A percentile compares a stretch with the other conserved stretches of the same genome.
phyloP scores from a whole-genome alignment of 1,140 invertebrate species.

The Drosophila chauvacae region DNA sequence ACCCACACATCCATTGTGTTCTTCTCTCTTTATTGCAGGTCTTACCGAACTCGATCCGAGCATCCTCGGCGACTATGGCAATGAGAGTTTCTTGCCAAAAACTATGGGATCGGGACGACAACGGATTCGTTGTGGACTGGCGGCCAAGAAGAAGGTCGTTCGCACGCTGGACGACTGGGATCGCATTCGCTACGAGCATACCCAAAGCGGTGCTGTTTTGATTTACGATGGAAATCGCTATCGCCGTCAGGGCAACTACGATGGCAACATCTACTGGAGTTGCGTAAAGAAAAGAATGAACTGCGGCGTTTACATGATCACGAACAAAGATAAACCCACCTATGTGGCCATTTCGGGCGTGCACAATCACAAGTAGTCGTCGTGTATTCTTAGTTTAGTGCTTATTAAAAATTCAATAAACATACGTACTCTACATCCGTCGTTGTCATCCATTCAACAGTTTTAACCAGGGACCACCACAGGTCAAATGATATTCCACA shows the following conservation, averaged over 20 bases:
- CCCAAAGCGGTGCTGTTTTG: slow-evolving; percentile 31
- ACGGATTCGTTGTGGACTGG: slow-evolving; percentile 27
- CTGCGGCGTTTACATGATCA: slow-evolving; percentile 59
- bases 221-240: slow-evolving; percentile 54
- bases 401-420: slow-evolving; percentile 29
- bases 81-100: slow-evolving; percentile 65
- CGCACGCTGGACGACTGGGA: slow-evolving; percentile 74
- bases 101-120: slow-evolving; percentile 9
- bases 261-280: slow-evolving; percentile 50
- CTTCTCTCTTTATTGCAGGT: slow-evolving; percentile 41
- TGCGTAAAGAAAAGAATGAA: slow-evolving; percentile 30
- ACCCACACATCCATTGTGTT: background rate
- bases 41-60: slow-evolving; percentile 33
- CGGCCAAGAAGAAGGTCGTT: background rate
- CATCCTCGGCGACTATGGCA: slow-evolving; percentile 58
- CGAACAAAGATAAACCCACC: slow-evolving; percentile 58
- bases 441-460: slow-evolving; percentile 3
- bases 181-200: slow-evolving; percentile 58
- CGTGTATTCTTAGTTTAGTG: background rate
- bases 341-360: slow-evolving; percentile 69
- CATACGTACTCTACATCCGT: slow-evolving; percentile 17
- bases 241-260: slow-evolving; percentile 30
- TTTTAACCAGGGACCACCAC: background rate
- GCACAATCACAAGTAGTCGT: slow-evolving; percentile 55
- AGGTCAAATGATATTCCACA: background rate